phyloP scores from a whole-genome alignment of 2,888 invertebrate species.

The Amblyjoppa proteus region DNA sequence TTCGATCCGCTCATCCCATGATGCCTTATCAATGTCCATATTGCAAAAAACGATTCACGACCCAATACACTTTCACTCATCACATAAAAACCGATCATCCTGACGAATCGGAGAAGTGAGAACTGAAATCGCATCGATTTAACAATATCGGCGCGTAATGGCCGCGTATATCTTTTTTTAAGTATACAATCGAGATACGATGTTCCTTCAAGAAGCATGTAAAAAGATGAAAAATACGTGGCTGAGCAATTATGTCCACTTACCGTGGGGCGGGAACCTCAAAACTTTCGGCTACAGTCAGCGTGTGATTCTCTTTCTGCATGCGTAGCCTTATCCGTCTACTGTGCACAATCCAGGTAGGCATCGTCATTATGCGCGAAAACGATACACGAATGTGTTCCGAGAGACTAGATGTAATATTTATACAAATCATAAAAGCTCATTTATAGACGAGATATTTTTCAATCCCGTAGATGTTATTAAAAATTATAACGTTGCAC shows the following conservation, averaged over 20 bases:
- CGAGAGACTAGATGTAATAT: constrained; percentile 60
- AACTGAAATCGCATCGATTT: constrained; percentile 11
- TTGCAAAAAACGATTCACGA: constrained; percentile 80
- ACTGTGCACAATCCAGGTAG: constrained; percentile 16
- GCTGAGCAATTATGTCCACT: not conserved
- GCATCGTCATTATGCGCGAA: constrained; percentile 31
- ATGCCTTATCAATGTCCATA: constrained; percentile 82
- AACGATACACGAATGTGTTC: constrained; percentile 52
- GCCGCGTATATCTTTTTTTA: constrained; percentile 54
- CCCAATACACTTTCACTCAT: constrained; percentile 79
- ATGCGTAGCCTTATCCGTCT: constrained; percentile 49
- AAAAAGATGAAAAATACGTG: constrained; percentile 24
- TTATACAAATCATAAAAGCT: constrained; percentile 52
- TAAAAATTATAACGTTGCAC: not conserved
- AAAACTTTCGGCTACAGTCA: not conserved
- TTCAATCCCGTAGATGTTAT: constrained; percentile 54
- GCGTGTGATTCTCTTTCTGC: constrained; percentile 37
- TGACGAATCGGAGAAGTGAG: constrained; percentile 79
- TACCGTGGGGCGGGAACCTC: not conserved
- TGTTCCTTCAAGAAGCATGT: constrained; percentile 67
- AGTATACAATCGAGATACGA: constrained; percentile 64
- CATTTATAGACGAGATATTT: constrained; percentile 62
- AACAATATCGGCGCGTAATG: not conserved
- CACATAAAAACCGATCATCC: constrained; percentile 81
- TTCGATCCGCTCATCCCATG: constrained; percentile 80